Evolutionary conservation across 2,797 vertebrate genomes (phyloP).

Genomic region (Spinus olivaceus): DNA sequence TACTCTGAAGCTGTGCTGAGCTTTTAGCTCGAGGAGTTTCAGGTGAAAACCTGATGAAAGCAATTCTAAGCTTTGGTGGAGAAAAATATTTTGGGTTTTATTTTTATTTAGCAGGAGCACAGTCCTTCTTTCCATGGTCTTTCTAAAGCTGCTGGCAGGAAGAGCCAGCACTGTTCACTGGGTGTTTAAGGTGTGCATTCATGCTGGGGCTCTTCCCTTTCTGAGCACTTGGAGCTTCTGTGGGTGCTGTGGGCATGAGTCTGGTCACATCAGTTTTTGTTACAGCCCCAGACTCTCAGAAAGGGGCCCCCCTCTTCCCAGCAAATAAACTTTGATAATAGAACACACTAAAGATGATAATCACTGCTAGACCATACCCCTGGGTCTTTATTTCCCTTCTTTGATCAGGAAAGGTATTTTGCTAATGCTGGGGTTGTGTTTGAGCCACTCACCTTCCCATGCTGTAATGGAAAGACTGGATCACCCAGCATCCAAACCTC

Average conservation of each 20-base stretch:
- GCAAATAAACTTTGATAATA: neutral
- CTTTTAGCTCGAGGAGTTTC: neutral
- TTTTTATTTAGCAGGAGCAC: neutral
- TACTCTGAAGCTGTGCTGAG: neutral
- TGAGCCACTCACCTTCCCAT: neutral
- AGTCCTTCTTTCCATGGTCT: neutral
- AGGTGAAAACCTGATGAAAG: neutral
- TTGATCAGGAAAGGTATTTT: neutral
- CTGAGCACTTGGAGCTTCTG: neutral
- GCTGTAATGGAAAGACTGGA: neutral
- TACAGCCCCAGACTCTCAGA: neutral
- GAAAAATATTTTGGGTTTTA: neutral
- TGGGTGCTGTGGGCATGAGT: neutral
- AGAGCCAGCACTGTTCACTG: neutral
- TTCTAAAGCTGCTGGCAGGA: neutral
- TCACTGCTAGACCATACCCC: neutral
- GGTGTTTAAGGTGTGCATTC: neutral
- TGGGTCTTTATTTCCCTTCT: neutral
- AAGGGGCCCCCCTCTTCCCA: neutral
- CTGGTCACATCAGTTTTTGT: neutral
- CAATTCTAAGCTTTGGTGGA: neutral
- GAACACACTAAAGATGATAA: neutral
- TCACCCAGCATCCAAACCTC: neutral
- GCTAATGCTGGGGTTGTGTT: fast-evolving
- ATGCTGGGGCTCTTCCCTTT: neutral